Conservation (phyloP, 2,797 vertebrate species). For the Sebastes trivittatus region DNA sequence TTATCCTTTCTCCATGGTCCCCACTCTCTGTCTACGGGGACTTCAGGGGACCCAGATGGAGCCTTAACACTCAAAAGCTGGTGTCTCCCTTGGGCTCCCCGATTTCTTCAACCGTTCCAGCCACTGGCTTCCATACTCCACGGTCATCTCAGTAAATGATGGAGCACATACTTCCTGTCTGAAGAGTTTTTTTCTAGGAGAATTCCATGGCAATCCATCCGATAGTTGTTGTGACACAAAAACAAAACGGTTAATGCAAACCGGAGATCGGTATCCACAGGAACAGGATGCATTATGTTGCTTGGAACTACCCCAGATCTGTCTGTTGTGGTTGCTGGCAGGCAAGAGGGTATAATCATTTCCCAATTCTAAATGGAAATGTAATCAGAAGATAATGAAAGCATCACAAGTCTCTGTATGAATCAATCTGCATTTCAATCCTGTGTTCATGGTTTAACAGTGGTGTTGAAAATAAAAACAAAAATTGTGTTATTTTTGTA, state of each 20-base stretch:
- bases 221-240: background rate
- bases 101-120: conserved; percentile 14
- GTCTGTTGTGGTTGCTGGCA: conserved; percentile 13
- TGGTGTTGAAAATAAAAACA: background rate
- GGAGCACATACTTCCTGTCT: background rate
- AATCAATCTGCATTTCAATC: conserved; percentile 46
- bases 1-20: background rate
- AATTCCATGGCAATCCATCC: background rate
- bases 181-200: background rate
- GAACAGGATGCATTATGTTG: background rate
- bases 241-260: background rate
- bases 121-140: background rate
- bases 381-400: conserved; percentile 71
- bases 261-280: background rate
- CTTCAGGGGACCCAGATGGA: background rate
- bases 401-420: conserved; percentile 42
- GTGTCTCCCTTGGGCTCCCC: background rate
- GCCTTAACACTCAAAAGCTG: conserved; percentile 1
- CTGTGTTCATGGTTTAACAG: conserved; percentile 26
- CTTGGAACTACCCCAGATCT: conserved; percentile 1
- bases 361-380: conserved; percentile 68
- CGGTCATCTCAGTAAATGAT: background rate
- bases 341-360: conserved; percentile 16
- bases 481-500: conserved; percentile 14
- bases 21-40: background rate